Conservation (phyloP, 2,113 vertebrate genomes). For the Syrrhaptes paradoxus region DNA sequence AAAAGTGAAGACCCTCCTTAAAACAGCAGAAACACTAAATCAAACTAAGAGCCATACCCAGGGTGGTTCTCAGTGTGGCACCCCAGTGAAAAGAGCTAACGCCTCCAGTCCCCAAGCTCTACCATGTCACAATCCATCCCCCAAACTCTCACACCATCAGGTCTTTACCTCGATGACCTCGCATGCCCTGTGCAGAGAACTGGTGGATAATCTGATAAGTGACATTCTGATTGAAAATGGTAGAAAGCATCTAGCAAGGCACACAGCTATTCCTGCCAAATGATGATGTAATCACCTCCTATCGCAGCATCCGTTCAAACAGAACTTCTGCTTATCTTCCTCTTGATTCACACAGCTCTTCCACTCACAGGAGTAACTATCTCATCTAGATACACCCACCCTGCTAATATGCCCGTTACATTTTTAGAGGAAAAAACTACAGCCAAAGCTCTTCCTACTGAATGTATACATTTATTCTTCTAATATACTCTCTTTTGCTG, state of each 20-base stretch:
- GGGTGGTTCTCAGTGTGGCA: background rate
- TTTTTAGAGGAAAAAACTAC: background rate
- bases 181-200: background rate
- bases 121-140: background rate
- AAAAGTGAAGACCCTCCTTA: background rate
- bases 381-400: background rate
- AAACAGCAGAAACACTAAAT: background rate
- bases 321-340: background rate
- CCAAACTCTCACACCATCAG: background rate
- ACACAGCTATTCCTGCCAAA: background rate
- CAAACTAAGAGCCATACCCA: background rate
- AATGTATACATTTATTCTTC: background rate
- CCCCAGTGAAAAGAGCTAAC: background rate
- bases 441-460: background rate
- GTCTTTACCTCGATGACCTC: background rate
- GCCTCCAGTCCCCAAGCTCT: background rate
- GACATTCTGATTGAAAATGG: background rate
- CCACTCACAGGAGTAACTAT: background rate
- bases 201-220: background rate
- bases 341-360: background rate
- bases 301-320: background rate
- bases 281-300: background rate
- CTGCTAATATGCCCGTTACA: fast-evolving
- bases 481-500: background rate
- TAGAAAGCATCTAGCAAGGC: background rate